These are phyloP conservation scores for Alethe castanea DNA, from an alignment of 2,113 vertebrate species.

Conservation along the genomic window DNA sequence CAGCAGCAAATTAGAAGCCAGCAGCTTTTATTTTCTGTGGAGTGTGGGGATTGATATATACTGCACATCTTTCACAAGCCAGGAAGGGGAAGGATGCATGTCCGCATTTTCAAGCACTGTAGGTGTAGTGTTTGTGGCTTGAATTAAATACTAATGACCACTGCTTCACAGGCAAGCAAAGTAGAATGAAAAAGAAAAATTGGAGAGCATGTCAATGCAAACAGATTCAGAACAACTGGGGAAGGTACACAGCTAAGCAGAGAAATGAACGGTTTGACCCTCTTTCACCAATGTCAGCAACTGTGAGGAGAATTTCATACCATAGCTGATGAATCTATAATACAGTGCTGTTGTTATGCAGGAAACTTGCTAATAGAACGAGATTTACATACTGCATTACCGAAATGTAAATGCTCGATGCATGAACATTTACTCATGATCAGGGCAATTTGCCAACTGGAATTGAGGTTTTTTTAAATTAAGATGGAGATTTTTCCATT, in stretches of 20 bases:
- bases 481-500: not conserved
- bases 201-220: not conserved
- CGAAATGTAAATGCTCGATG: slow-evolving; percentile 6
- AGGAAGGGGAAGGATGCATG: not conserved
- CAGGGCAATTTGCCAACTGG: not conserved
- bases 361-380: not conserved
- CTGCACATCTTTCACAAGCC: not conserved
- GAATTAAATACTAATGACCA: not conserved
- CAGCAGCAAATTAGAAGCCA: not conserved
- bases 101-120: not conserved
- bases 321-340: not conserved
- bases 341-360: not conserved
- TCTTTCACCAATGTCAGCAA: not conserved
- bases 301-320: not conserved
- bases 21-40: not conserved
- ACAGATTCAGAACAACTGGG: not conserved
- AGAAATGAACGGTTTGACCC: slow-evolving; percentile 8
- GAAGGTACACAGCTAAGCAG: not conserved
- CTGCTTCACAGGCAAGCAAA: not conserved
- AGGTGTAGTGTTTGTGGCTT: not conserved
- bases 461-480: not conserved
- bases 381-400: slow-evolving; percentile 20
- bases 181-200: not conserved
- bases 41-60: not conserved
- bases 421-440: not conserved